A percentile compares a stretch with the other conserved stretches of the same genome.
Conservation (phyloP, 2,113 vertebrate genomes). For the Strix uralensis region DNA sequence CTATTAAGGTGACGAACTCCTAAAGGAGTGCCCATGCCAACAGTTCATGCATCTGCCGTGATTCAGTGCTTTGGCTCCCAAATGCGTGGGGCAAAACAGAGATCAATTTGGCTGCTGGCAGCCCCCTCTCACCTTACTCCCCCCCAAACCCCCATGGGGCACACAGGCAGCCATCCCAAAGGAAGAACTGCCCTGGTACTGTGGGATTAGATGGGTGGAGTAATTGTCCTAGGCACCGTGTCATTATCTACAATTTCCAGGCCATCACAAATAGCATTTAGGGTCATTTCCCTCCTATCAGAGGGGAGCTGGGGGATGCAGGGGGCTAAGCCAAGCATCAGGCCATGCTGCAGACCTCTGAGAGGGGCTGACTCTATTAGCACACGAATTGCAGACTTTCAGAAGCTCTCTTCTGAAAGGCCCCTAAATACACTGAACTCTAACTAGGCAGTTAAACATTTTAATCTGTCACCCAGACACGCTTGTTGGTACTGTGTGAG, state of each 20-base stretch:
- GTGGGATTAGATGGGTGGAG: conserved; percentile 39
- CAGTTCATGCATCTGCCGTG: not conserved
- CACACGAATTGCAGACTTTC: conserved; percentile 69
- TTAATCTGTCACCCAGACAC: conserved; percentile 58
- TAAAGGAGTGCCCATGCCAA: fast-evolving
- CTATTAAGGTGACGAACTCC: not conserved
- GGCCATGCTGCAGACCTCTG: conserved; percentile 38
- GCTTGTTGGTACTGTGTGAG: not conserved
- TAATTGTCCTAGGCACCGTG: conserved; percentile 23
- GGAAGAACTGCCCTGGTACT: not conserved
- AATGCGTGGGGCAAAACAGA: fast-evolving
- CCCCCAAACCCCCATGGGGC: not conserved
- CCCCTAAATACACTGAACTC: conserved; percentile 32
- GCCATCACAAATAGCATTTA: conserved; percentile 52
- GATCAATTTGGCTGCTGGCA: not conserved
- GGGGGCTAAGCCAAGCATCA: conserved; percentile 2
- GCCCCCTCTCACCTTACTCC: not conserved
- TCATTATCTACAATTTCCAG: conserved; percentile 70
- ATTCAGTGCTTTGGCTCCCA: not conserved
- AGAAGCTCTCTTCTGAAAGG: conserved; percentile 40
- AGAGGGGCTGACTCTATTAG: conserved; percentile 64
- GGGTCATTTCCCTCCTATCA: conserved; percentile 60
- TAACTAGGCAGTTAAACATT: conserved; percentile 20
- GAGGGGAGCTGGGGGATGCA: not conserved
- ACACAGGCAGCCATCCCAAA: not conserved